These are phyloP conservation scores for Nothobranchius furzeri DNA, from an alignment of 2,113 vertebrate genomes.

Conservation along the genomic window DNA sequence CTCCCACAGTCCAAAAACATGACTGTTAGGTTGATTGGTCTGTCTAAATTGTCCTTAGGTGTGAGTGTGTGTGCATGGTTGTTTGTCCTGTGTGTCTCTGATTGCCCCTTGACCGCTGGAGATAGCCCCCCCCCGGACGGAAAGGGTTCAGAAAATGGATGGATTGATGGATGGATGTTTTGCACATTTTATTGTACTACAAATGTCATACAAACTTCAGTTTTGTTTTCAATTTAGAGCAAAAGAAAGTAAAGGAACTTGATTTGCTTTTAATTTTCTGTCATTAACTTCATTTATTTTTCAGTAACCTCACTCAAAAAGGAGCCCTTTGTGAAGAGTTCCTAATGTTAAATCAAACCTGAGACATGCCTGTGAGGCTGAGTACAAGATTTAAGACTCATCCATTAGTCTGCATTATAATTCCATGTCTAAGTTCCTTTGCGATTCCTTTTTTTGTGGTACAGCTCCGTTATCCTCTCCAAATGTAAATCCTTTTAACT, in stretches of 20 bases:
- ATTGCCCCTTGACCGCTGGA: too few species aligned
- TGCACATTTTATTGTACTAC: too few species aligned
- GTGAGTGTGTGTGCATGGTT: too few species aligned
- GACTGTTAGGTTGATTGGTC: too few species aligned
- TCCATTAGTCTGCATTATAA: slow-evolving; percentile 5
- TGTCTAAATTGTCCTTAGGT: too few species aligned
- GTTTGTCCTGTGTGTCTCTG: too few species aligned
- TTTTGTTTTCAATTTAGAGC: neutral
- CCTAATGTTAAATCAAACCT: slow-evolving; percentile 14
- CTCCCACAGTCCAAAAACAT: too few species aligned
- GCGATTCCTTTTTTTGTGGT: neutral
- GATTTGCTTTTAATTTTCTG: neutral
- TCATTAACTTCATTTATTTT: neutral
- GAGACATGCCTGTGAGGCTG: slow-evolving; percentile 13
- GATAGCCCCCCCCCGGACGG: too few species aligned
- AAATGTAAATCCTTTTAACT: neutral
- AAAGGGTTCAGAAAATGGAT: too few species aligned
- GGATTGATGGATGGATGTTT: too few species aligned
- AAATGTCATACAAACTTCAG: neutral
- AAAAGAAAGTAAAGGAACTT: too few species aligned
- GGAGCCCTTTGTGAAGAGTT: neutral
- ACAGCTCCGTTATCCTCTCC: neutral
- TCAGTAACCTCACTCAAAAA: neutral
- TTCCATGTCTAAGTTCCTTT: slow-evolving; percentile 4
- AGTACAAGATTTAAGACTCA: slow-evolving; percentile 20